Base-by-base conservation (phyloP, 2,113 vertebrate species). In the Epinephelus lanceolatus region DNA sequence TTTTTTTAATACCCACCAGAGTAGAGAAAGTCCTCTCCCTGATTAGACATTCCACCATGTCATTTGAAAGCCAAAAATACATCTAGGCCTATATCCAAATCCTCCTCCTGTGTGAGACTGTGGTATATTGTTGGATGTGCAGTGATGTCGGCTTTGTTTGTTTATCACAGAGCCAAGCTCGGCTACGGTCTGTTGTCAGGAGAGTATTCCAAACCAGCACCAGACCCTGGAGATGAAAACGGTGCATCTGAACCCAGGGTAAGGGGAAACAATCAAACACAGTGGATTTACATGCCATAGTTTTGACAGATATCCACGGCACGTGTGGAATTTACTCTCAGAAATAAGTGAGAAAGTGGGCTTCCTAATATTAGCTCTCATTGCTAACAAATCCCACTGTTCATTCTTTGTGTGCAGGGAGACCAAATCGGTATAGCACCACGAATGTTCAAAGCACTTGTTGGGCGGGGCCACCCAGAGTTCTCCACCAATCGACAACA, bases 401-500 rank as follows among this genome's bases (percentile, higher is more conserved):
- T 71, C 0, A 17, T 65, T 23, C 27, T 55, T 83, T 53, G 61
- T 82, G 81, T 89, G 21, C 90, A 99, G 98, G 97, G 97, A 75
- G 90, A 99, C 91, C 98, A 98, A 84, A 96, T 97, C 17, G 98
- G 98, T 78, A 98, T 99, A 3, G 97, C 97, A 69, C 97, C 98
- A 8, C 96, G 94, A 30, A 99, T 99, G 98, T 99, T 99, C 87
- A 99, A 99, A 94, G 96, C 98, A 53, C 97, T 99, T 66, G 95
- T 99, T 6, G 98, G 98, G 33, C 97, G 97, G 81, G 98, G 98
- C 23, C 98, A 99, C 82, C 97, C 97, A 0, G 98, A 99, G 82
- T 99, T 99, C 92, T 99, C 98, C 81, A 99, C 98, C 65, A 99
- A 99, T 93, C 95, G 98, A 63, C 98, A 99, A 82, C 98, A 99